Evolutionary conservation across 2,888 invertebrate genomes (phyloP), one percentile per base, ranked within the genome.

Genomic region (Sphecodes monilicornis): DNA sequence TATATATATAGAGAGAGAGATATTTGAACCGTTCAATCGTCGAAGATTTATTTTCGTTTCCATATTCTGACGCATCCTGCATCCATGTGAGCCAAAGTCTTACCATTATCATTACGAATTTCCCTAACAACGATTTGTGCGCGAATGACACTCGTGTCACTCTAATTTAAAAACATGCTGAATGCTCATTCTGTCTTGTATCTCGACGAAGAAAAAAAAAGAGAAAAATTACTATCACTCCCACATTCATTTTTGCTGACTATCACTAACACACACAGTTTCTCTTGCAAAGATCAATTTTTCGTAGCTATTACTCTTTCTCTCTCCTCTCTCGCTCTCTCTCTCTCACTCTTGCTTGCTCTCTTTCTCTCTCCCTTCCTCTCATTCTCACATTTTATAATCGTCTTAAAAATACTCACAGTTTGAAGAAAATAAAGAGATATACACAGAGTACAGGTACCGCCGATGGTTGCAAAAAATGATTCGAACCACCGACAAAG

Each of bases 371-470:
- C 26, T 54, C 73, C n/a, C 8, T 39, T 29, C 6, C 41, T 13
- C 66, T 22, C 36, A 11, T 22, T 46, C 29, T 70, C 71, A 36
- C 68, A 68, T 79, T 26, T 86, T 78, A 86, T 82, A 86, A 88
- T 83, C 86, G 68, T 78, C 90, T 92, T 92, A 92, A 88, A 91
- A 91, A 89, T 92, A 92, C 85, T 89, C 88, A 87, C 87, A 89
- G 88, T 89, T 90, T 87, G 85, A 89, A 92, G 88, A 89, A 90
- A 89, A 87, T 89, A 90, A 92, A 90, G 86, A 90, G 90, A 91
- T 92, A 91, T 91, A 92, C 91, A 91, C 89, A 90, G 90, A 92
- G 88, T 91, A 92, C 91, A 93, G 92, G 92, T 93, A 93, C 93
- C 88, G 90, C 89, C 91, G 91, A 86, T 88, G 86, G 85, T 85